These are phyloP conservation scores for Danio choprae DNA, from an alignment of 2,797 vertebrate species.

Conservation along the genomic window DNA sequence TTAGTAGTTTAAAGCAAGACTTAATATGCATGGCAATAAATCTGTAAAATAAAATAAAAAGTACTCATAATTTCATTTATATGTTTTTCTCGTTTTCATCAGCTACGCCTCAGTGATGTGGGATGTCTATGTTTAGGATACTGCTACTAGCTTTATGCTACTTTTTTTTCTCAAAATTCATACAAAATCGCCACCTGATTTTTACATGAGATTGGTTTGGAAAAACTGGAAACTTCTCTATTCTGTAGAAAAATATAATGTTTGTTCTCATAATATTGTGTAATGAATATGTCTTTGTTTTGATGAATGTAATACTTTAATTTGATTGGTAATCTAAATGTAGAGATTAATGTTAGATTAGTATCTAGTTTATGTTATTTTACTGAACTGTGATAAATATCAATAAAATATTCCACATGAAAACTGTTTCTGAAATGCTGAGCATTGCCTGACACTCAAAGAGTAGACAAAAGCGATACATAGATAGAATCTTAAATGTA, in stretches of 20 bases:
- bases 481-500: no score
- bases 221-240: constrained; percentile 3
- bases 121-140: no score
- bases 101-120: no score
- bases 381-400: background rate
- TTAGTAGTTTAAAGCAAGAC: no score
- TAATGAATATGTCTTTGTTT: background rate
- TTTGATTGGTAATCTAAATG: constrained; percentile 1
- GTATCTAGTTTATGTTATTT: background rate
- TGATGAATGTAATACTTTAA: background rate
- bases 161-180: no score
- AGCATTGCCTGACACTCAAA: background rate
- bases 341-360: background rate
- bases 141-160: no score
- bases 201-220: background rate
- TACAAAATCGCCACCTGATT: background rate
- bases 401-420: background rate
- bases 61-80: no score
- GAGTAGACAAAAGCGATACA: no score
- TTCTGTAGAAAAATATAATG: no score
- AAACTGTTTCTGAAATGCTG: background rate
- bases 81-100: no score
- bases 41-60: no score
- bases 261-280: background rate
- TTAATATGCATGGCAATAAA: no score